Conservation (phyloP, 2,888 invertebrate species). For the Cremastinae sp. region DNA sequence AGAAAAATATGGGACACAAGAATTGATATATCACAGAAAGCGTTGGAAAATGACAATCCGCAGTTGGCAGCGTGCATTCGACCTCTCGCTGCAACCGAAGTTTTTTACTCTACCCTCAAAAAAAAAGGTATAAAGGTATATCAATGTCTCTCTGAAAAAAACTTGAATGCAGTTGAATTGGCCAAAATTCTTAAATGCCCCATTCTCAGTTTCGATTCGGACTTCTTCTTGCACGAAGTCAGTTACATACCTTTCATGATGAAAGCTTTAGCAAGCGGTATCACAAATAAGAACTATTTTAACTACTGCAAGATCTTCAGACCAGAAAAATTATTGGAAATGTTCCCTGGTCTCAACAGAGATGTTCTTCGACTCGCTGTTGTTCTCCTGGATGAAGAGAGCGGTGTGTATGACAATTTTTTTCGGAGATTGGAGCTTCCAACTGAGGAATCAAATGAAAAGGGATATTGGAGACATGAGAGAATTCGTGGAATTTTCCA, state of each 20-base stretch:
- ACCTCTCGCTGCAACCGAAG: slow-evolving; percentile 71
- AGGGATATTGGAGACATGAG: slow-evolving; percentile 86
- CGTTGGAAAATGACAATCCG: slow-evolving; percentile 81
- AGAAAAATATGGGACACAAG: slow-evolving; percentile 87
- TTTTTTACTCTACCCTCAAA: slow-evolving; percentile 78
- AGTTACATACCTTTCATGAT: slow-evolving; percentile 90
- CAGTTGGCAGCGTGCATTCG: slow-evolving; percentile 81
- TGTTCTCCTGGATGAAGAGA: slow-evolving; percentile 89
- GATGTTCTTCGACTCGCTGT: slow-evolving; percentile 90
- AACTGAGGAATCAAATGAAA: too few relatives aligned
- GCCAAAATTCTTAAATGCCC: slow-evolving; percentile 91
- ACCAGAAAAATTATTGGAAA: slow-evolving; percentile 85
- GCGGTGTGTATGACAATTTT: slow-evolving; percentile 86
- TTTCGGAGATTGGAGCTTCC: slow-evolving; percentile 84
- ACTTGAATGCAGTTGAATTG: slow-evolving; percentile 91
- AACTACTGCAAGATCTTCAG: slow-evolving; percentile 88
- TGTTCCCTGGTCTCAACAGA: slow-evolving; percentile 85
- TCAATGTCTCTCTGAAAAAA: slow-evolving; percentile 93
- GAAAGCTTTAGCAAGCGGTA: slow-evolving; percentile 75
- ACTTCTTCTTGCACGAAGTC: slow-evolving; percentile 94
- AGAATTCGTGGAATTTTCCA: slow-evolving; percentile 87
- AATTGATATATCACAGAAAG: slow-evolving; percentile 83
- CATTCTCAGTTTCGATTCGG: slow-evolving; percentile 95
- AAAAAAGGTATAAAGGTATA: slow-evolving; percentile 85
- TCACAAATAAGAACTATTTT: slow-evolving; percentile 74